Evolutionary conservation across 1,140 invertebrate genomes (phyloP).

Genomic region (Geopemphigus sp.): DNA sequence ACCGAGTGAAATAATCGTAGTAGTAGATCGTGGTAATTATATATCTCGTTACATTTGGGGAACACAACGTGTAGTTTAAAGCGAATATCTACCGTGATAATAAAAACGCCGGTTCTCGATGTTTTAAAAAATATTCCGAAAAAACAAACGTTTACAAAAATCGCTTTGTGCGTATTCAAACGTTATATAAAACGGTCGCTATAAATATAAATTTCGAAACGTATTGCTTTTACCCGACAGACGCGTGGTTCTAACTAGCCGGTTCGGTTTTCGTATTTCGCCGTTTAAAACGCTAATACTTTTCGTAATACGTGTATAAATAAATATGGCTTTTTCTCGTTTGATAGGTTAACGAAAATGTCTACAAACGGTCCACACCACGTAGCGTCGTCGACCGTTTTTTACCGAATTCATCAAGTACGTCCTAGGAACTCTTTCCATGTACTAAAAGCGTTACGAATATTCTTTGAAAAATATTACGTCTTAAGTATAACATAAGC

Average conservation of each 20-base stretch:
- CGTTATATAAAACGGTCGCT: slow-evolving; percentile 18
- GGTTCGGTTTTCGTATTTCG: no score
- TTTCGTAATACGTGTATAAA: slow-evolving; percentile 3
- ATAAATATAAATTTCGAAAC: slow-evolving; percentile 27
- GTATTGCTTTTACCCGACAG: no score
- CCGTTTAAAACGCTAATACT: slow-evolving; percentile 39
- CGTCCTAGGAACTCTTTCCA: slow-evolving; percentile 46
- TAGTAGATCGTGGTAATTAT: not conserved
- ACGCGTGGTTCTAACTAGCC: no score
- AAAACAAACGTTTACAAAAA: slow-evolving; percentile 33
- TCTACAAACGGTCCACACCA: not conserved
- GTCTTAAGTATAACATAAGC: not conserved
- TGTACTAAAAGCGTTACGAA: slow-evolving; percentile 31
- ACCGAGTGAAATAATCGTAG: slow-evolving; percentile 30
- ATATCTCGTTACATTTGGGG: slow-evolving; percentile 16
- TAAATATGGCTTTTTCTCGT: slow-evolving; percentile 36
- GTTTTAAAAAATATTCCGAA: not conserved
- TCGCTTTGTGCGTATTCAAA: slow-evolving; percentile 23
- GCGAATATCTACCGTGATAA: slow-evolving; percentile 21
- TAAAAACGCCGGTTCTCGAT: slow-evolving; percentile 39
- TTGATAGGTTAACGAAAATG: slow-evolving; percentile 15
- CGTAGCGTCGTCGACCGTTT: no score
- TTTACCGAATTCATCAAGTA: slow-evolving; percentile 22
- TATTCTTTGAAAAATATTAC: not conserved
- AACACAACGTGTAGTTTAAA: slow-evolving; percentile 14